phyloP scores from a whole-genome alignment of 2,797 vertebrate species.

The Acanthurus leucopareius region DNA sequence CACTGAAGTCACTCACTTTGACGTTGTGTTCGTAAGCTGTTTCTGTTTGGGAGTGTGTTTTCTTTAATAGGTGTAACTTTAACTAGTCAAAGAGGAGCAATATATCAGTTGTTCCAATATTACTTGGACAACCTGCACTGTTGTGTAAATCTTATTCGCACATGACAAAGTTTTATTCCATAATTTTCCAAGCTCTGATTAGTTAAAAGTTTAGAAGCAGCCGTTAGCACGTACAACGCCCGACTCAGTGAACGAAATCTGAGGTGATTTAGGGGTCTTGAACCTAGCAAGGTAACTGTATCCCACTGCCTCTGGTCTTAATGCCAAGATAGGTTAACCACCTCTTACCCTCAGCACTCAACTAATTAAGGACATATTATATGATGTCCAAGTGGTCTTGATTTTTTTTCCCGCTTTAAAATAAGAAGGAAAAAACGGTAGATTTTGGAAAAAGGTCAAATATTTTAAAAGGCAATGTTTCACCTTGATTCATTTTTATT shows the following conservation, averaged over 20 bases:
- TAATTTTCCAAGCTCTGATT: background rate
- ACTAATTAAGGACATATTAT: background rate
- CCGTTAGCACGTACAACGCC: background rate
- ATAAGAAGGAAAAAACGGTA: background rate
- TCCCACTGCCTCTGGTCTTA: background rate
- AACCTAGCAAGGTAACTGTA: background rate
- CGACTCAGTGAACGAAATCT: background rate
- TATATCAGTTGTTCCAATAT: background rate
- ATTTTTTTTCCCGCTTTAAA: too few species aligned
- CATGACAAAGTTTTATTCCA: too few species aligned
- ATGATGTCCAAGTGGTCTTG: background rate
- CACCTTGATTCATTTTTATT: background rate
- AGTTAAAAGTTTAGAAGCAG: background rate
- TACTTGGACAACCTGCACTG: background rate
- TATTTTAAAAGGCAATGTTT: background rate
- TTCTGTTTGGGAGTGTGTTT: background rate
- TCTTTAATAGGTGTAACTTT: background rate
- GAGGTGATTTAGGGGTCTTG: too few species aligned
- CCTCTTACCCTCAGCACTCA: background rate
- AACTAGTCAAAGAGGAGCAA: background rate
- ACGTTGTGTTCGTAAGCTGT: background rate
- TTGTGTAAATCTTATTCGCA: background rate
- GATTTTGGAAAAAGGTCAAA: background rate
- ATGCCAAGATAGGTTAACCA: background rate
- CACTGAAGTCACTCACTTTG: too few species aligned